A percentile compares a stretch with the other conserved stretches of the same genome.
Evolutionary conservation across 2,888 invertebrate species (phyloP).

Genomic region (Lysandra bellargus): DNA sequence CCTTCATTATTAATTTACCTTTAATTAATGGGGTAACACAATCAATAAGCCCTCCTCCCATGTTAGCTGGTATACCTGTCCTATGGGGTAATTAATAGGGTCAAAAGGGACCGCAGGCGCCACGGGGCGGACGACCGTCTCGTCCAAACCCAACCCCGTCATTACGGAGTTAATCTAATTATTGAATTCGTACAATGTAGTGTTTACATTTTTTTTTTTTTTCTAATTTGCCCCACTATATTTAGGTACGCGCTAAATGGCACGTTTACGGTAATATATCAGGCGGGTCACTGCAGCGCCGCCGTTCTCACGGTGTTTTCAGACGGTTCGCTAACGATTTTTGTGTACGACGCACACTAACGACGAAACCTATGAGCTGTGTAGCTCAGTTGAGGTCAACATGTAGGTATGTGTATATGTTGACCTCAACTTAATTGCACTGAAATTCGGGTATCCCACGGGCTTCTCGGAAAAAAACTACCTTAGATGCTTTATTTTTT

Average conservation of each 20-base stretch:
- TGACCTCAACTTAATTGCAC: too few relatives aligned
- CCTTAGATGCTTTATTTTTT: too few relatives aligned
- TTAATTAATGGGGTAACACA: conserved; percentile 16
- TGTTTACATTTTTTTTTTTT: conserved; percentile 80
- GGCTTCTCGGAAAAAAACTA: too few relatives aligned
- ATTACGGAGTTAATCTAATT: conserved; percentile 80
- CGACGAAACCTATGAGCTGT: not conserved
- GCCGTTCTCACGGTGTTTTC: conserved; percentile 67
- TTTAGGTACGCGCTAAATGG: conserved; percentile 79
- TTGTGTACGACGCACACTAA: conserved; percentile 50
- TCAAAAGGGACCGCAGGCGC: conserved; percentile 76
- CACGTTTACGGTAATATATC: conserved; percentile 79
- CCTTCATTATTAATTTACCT: conserved; percentile 7
- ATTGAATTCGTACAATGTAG: conserved; percentile 80
- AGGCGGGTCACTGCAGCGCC: conserved; percentile 69
- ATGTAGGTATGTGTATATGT: too few relatives aligned
- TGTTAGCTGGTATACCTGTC: conserved; percentile 62
- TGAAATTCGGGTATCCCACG: too few relatives aligned
- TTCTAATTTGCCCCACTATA: conserved; percentile 78
- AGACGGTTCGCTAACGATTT: conserved; percentile 42
- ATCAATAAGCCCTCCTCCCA: conserved; percentile 34
- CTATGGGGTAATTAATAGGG: conserved; percentile 78
- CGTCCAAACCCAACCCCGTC: conserved; percentile 65
- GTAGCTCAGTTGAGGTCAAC: too few relatives aligned
- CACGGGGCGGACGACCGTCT: conserved; percentile 70